Evolutionary conservation across 2,797 vertebrate species (phyloP).

Genomic region (Brachymystax lenok): DNA sequence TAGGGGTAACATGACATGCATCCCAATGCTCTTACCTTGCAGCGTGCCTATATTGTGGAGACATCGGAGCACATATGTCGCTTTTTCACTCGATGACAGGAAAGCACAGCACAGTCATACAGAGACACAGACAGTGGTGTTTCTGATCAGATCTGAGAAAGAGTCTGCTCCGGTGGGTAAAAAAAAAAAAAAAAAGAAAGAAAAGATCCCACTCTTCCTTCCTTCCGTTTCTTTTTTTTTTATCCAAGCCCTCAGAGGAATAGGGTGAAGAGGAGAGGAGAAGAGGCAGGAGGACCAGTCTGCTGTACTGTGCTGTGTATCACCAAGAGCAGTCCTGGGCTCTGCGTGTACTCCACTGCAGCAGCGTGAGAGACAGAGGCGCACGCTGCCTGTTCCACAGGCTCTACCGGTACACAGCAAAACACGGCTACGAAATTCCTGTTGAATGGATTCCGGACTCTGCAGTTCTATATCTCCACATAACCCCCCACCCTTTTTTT

Average conservation of each 20-base stretch:
- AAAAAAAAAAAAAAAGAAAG: background rate
- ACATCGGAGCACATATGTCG: conserved; percentile 13
- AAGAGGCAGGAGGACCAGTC: background rate
- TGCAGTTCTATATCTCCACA: conserved; percentile 65
- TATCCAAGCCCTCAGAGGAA: conserved; percentile 13
- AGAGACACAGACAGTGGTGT: background rate
- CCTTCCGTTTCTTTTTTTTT: background rate
- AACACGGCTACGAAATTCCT: conserved; percentile 73
- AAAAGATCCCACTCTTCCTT: background rate
- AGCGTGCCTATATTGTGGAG: conserved; percentile 16
- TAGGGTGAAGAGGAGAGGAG: background rate
- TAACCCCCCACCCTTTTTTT: conserved; percentile 49
- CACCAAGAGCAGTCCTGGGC: conserved; percentile 29
- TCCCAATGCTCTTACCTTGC: conserved; percentile 16
- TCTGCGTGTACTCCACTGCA: conserved; percentile 83
- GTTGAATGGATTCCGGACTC: conserved; percentile 75
- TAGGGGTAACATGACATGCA: background rate
- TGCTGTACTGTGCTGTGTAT: conserved; percentile 6
- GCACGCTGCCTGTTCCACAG: conserved; percentile 75
- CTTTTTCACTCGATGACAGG: conserved; percentile 9
- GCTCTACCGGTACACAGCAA: conserved; percentile 68
- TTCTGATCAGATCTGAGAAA: background rate
- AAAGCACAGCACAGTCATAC: conserved; percentile 11
- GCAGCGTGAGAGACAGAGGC: conserved; percentile 74
- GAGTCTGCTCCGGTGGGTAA: background rate